These are phyloP conservation scores for Brenthis hecate DNA, from an alignment of 2,888 invertebrate genomes.

Conservation along the genomic window DNA sequence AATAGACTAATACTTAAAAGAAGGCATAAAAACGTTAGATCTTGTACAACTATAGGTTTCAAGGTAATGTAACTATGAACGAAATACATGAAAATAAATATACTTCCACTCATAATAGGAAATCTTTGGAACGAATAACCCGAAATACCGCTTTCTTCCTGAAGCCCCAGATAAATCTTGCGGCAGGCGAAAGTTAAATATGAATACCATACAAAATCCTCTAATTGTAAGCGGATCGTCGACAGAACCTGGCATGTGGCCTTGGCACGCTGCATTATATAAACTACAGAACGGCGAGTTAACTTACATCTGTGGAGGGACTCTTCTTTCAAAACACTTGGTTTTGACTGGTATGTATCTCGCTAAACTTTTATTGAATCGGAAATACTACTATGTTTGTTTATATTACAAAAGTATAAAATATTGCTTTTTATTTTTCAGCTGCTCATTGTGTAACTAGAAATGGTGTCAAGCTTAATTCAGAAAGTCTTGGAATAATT, in stretches of 20 bases:
- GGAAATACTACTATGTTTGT: too few relatives aligned
- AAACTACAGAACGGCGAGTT: conserved; percentile 43
- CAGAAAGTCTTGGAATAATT: conserved; percentile 11
- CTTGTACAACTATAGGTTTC: too few relatives aligned
- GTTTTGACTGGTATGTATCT: conserved; percentile 57
- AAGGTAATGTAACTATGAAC: too few relatives aligned
- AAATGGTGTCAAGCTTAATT: conserved; percentile 4
- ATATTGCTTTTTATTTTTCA: background rate
- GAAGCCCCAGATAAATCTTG: conserved; percentile 27
- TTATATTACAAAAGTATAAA: background rate
- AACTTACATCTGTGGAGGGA: conserved; percentile 63
- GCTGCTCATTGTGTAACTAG: conserved; percentile 30
- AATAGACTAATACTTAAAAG: too few relatives aligned
- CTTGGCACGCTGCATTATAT: conserved; percentile 64
- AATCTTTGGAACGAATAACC: too few relatives aligned
- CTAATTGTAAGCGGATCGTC: conserved; percentile 56
- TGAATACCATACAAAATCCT: conserved; percentile 48
- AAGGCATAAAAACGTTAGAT: too few relatives aligned
- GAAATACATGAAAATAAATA: too few relatives aligned
- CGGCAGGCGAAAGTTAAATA: conserved; percentile 40
- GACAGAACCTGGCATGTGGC: conserved; percentile 64
- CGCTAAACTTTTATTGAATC: background rate
- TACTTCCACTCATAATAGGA: too few relatives aligned
- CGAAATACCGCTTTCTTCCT: background rate
- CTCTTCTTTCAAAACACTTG: conserved; percentile 51